Base-by-base conservation (phyloP, 2,113 vertebrate species). In the Rhodinocichla rosea region DNA sequence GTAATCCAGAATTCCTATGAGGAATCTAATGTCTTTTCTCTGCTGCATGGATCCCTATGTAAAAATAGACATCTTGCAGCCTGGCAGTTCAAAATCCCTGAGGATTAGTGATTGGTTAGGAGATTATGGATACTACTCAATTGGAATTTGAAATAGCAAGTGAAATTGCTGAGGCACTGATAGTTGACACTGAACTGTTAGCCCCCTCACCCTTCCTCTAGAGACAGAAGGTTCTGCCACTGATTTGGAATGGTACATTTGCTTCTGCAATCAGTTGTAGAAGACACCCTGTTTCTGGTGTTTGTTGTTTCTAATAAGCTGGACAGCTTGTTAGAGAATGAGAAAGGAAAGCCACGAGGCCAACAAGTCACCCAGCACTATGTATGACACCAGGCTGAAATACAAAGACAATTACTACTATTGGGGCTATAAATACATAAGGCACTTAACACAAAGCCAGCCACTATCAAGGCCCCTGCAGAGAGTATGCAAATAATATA, bases 41-140 rank as follows among this genome's bases (percentile, higher is more conserved):
- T 63, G 75, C n/a, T 71, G 44, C 60, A 57, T 15, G 28, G 42
- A 86, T 90, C 55, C 39, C 39, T 47, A 47, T 16, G 37, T 75
- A 74, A 94, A 97, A 95, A 89, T 21, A 95, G 87, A 91, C 74
- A 82, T 79, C 81, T 92, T 92, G 73, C 81, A 91, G 69, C 40
- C 69, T 76, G 83, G 70, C 73, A 88, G 79, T 67, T 83, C 67
- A 83, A 90, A 95, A 93, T 93, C 94, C 93, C 69, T 69, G 73
- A 81, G 93, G 87, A 94, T 97, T 92, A 95, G 69, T 68, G 84
- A 91, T 87, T 89, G 87, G 91, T 94, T 90, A 91, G 91, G 65
- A 95, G 89, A 92, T 95, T 82, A 91, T 5, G 40, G 89, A 71
- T 67, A 81, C 73, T 70, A 82, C 81, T 89, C 70, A 85, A 83